Base-by-base conservation (phyloP, 2,113 vertebrate genomes). In the Lipophrys pholis region DNA sequence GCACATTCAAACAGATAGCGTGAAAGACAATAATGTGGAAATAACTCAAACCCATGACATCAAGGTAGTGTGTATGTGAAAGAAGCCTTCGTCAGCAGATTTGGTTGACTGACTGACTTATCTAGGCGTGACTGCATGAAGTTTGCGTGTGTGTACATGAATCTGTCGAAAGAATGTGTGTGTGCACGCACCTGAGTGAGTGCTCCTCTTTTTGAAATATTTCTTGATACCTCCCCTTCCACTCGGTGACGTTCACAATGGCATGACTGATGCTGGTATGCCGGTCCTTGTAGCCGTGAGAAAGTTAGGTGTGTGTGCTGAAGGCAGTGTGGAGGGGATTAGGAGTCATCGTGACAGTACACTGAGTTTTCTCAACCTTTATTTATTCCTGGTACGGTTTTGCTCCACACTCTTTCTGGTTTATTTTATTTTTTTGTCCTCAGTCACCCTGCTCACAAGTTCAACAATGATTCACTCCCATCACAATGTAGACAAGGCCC, bases 221-320 rank as follows among this genome's bases (percentile, higher is more conserved):
- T 30, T 30, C 68, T 61, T 58, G 2, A 30, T 38, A 30, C 16
- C 38, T 64, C 54, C 59, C 43, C 35, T 43, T 7, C 17, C 36
- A 53, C 50, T 74, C 55, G 76, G 74, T 85, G 87, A 91, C 76
- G 69, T 75, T 85, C 56, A 72, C 78, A 73, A 69, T 80, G 70
- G 83, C 86, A 85, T 84, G 86, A 90, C 80, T 83, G 83, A 90
- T 88, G 83, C 64, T 76, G 91, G 91, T 83, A 91, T 91, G 90
- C 62, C 35, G 88, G 87, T 69, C 9, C 70, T 56, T 81, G 55
- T 73, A 79, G 65, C 56, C 69, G 73, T 86, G 87, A 91, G 90
- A 92, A 92, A 84, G 52, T 85, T 73, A 0, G 30, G 51, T 51
- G 72, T 76, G 73, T 81, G 67, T 80, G 61, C 78, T 54, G 42